These are phyloP conservation scores for Thalassoma bifasciatum DNA, from an alignment of 2,113 vertebrate genomes.

Conservation along the genomic window DNA sequence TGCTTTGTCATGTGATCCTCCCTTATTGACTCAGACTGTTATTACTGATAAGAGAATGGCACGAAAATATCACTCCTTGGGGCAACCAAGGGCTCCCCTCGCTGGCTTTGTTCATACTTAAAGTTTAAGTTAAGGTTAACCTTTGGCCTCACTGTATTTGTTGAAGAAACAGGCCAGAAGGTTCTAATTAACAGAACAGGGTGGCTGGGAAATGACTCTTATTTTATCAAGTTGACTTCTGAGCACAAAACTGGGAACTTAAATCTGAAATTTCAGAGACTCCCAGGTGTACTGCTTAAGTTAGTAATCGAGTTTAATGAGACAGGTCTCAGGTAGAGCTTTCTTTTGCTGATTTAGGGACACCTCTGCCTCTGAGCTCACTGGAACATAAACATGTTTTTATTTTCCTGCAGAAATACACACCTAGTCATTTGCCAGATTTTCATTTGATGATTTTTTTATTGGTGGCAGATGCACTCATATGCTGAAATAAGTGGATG, in stretches of 20 bases:
- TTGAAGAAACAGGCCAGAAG: neutral
- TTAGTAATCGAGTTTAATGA: conserved; percentile 19
- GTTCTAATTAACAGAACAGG: too few relatives aligned
- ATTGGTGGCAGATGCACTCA: neutral
- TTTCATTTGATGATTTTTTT: neutral
- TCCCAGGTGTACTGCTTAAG: neutral
- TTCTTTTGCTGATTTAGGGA: neutral
- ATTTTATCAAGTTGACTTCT: conserved; percentile 1
- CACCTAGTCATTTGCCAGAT: neutral
- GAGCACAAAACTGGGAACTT: neutral
- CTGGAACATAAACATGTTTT: neutral
- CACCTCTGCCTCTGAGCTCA: conserved; percentile 11
- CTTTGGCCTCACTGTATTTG: neutral
- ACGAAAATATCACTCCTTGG: neutral
- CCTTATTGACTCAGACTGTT: neutral
- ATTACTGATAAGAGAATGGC: neutral
- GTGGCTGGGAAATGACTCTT: too few relatives aligned
- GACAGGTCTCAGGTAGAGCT: conserved; percentile 12
- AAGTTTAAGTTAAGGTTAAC: too few relatives aligned
- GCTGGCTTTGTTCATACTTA: neutral
- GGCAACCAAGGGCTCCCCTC: neutral
- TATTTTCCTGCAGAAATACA: neutral
- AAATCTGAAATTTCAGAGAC: neutral
- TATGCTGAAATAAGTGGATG: neutral
- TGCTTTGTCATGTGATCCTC: neutral